Evolutionary conservation across 2,113 vertebrate genomes (phyloP), one percentile per base, ranked within the genome.

Genomic region (Acrocephalus arundinaceus): DNA sequence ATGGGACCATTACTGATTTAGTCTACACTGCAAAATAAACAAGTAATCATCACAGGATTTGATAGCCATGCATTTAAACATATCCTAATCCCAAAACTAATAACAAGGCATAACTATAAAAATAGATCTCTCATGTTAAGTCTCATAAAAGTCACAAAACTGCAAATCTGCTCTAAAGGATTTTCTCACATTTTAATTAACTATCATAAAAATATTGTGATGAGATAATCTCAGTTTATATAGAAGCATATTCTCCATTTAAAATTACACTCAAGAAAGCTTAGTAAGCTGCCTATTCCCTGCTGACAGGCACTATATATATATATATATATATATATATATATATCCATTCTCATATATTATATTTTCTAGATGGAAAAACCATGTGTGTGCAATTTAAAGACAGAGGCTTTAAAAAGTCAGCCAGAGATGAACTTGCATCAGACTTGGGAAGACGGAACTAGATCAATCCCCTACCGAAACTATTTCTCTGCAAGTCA

Each of bases 121-220:
- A 96, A 96, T 49, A 93, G 89, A 96, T 96, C 75, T 94, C 79
- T 94, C 61, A 79, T 48, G 85, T 81, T 91, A 96, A 96, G 71
- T 93, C 94, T 95, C 92, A 90, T 97, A 94, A 94, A 96, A 95
- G 85, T 82, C 91, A 95, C 93, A 91, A 94, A 96, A 97, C 74
- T 82, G 93, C 89, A 96, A 96, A 97, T 97, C 89, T 94, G 59
- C 75, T 96, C 85, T 89, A 81, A 97, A 95, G 83, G 96, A 97
- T 94, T 95, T 96, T 90, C 78, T 96, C 90, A 90, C 78, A 94
- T 97, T 97, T 97, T 97, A 97, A 97, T 97, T 96, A 97, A 96
- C 95, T 90, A 95, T 90, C 93, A 96, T 95, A 96, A 97, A 97
- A 97, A 96, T 93, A 96, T 55, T 94, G 94, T 93, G 81, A 95